Evolutionary conservation across 2,888 invertebrate genomes (phyloP).

Genomic region (Melieria crassipennis): DNA sequence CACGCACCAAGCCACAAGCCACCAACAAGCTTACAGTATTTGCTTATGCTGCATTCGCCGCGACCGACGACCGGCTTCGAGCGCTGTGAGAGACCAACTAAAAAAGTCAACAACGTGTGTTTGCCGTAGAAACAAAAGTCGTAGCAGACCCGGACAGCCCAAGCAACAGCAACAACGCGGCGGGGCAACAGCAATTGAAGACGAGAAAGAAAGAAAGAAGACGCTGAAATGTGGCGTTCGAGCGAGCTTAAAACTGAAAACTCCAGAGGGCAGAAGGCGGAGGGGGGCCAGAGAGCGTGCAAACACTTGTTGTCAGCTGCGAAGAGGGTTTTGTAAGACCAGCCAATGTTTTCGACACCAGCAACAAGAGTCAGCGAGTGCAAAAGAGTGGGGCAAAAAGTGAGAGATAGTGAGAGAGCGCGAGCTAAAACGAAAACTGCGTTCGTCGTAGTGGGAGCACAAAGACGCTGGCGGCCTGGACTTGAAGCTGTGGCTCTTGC

Average conservation of each 20-base stretch:
- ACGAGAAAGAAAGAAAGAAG: conserved; percentile 18
- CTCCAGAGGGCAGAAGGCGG: neutral
- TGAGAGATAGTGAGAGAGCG: neutral
- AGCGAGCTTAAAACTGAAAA: neutral
- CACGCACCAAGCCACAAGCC: neutral
- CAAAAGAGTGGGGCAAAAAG: neutral
- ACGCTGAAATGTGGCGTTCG: neutral
- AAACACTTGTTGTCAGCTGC: neutral
- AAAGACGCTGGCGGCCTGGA: too few relatives aligned
- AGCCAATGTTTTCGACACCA: neutral
- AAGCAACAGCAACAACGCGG: neutral
- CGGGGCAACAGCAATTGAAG: neutral
- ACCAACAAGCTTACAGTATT: neutral
- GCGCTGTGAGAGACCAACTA: conserved; percentile 28
- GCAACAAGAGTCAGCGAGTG: neutral
- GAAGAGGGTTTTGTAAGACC: neutral
- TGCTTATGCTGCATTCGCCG: conserved; percentile 8
- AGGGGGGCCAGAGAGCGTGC: conserved; percentile 10
- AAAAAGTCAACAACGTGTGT: conserved; percentile 25
- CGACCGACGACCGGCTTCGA: conserved; percentile 30
- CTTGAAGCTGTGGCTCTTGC: too few relatives aligned
- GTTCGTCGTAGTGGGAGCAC: too few relatives aligned
- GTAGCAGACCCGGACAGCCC: neutral
- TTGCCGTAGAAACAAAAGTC: conserved; percentile 14
- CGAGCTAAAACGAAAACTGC: neutral